A percentile compares a stretch with the other conserved stretches of the same genome.
Evolutionary conservation across 2,113 vertebrate species (phyloP).

Genomic region (Anoplopoma fimbria): DNA sequence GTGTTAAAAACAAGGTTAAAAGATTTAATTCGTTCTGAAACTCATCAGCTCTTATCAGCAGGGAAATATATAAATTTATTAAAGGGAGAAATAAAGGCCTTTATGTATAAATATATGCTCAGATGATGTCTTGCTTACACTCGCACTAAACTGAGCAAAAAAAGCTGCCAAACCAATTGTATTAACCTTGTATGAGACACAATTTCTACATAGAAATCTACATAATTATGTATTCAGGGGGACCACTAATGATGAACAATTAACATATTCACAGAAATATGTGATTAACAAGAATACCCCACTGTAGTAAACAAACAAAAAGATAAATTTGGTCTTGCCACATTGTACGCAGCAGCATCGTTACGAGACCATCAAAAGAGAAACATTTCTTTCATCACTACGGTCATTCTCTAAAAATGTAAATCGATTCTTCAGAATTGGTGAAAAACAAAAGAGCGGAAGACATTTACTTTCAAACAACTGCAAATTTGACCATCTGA

Average conservation of each 20-base stretch:
- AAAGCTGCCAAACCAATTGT: slow-evolving; percentile 30
- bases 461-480: slow-evolving; percentile 6
- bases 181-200: slow-evolving; percentile 26
- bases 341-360: neutral
- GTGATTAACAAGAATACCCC: neutral
- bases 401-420: slow-evolving; percentile 1
- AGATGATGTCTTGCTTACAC: slow-evolving; percentile 10
- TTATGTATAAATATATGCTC: slow-evolving; percentile 10
- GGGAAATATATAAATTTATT: slow-evolving; percentile 50
- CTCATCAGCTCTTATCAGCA: slow-evolving; percentile 50
- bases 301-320: neutral
- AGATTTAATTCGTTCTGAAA: slow-evolving; percentile 46
- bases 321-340: neutral
- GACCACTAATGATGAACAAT: neutral
- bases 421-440: neutral
- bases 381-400: slow-evolving; percentile 25
- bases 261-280: slow-evolving; percentile 6
- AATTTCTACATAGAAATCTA: neutral
- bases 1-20: slow-evolving; percentile 54
- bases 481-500: neutral
- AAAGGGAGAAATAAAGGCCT: slow-evolving; percentile 34
- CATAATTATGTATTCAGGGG: slow-evolving; percentile 28
- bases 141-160: slow-evolving; percentile 25
- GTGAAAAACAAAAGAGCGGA: slow-evolving; percentile 7
- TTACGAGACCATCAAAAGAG: slow-evolving; percentile 24